Evolutionary conservation across 2,113 vertebrate species (phyloP), one percentile per base, ranked within the genome.

Genomic region (Ploceus nigricollis): DNA sequence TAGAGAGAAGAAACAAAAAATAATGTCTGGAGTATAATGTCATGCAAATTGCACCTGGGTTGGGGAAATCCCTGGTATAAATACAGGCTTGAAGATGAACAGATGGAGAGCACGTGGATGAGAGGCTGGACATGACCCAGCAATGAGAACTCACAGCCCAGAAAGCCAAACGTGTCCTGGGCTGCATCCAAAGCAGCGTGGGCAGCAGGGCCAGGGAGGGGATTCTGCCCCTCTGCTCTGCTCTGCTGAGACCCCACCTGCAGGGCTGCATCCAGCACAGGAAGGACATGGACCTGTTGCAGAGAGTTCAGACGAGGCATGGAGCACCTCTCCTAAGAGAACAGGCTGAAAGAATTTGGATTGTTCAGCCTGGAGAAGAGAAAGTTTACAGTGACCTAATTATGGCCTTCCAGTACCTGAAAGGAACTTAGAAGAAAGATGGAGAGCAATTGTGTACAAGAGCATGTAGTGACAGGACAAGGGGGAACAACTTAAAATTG

Each of bases 91-190:
- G 23, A 48, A 31, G 23, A 73, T 24, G 15, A 44, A 65, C 10
- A 13, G 58, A 31, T 33, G 22, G 27, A 42, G 31, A 81, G 28
- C 27, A 66, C 27, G 22, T 50, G 51, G 8, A 9, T 7, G 44
- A 37, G 25, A 24, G 18, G 15, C 22, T 80, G 44, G 22, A 33
- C 11, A 9, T 27, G 15, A 37, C 42, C 27, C 17, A 37, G 66
- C 42, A 0, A 16, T 37, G 50, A 0, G 31, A 6, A 4, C 31
- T 37, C 2, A 0, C 11, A 23, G 11, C 6, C 7, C 25, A 65
- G 42, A 72, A 2, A 42, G 17, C 10, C 66, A 57, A 3, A 8
- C 0, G 0, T 57, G 18, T 56, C 21, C 57, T 23, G 31, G 17
- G 66, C 57, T 64, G 31, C 35, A 27, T 27, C 57, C 57, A 56